A percentile compares a stretch with the other conserved stretches of the same genome.
Evolutionary conservation across 2,797 vertebrate genomes (phyloP).

Genomic region (Chaetodon trifasciatus): DNA sequence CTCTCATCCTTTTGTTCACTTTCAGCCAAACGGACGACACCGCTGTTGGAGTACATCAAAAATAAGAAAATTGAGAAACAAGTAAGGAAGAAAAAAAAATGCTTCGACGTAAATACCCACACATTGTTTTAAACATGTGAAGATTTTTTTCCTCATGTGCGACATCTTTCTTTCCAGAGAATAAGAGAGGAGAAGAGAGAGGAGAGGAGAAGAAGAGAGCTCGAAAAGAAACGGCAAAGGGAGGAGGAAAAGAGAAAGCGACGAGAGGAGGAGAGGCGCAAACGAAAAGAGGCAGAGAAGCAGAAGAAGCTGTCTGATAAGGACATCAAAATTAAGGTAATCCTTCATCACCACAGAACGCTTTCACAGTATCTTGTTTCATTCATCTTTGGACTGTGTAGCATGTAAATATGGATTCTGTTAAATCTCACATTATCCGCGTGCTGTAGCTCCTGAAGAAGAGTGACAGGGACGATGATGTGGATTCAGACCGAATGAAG

Average conservation of each 20-base stretch:
- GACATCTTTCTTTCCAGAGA: constrained; percentile 83
- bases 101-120: rapidly evolving
- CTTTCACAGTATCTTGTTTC: neutral
- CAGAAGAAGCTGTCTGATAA: constrained; percentile 94
- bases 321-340: constrained; percentile 95
- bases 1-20: neutral
- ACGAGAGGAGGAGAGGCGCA: constrained; percentile 94
- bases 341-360: neutral
- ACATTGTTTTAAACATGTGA: neutral
- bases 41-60: constrained; percentile 98
- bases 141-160: neutral
- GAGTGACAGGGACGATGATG: constrained; percentile 93
- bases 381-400: neutral
- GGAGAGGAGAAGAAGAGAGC: constrained; percentile 92
- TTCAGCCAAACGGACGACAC: constrained; percentile 96
- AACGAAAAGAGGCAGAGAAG: constrained; percentile 93
- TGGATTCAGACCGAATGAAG: constrained; percentile 88
- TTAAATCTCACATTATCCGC: neutral
- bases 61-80: constrained; percentile 99
- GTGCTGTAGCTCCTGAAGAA: constrained; percentile 94
- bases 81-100: constrained; percentile 74
- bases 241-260: constrained; percentile 97
- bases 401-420: neutral
- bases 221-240: constrained; percentile 94
- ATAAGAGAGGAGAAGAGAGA: constrained; percentile 98